Evolutionary conservation across 2,797 vertebrate genomes (phyloP).

Genomic region (Pachyuromys duprasi): DNA sequence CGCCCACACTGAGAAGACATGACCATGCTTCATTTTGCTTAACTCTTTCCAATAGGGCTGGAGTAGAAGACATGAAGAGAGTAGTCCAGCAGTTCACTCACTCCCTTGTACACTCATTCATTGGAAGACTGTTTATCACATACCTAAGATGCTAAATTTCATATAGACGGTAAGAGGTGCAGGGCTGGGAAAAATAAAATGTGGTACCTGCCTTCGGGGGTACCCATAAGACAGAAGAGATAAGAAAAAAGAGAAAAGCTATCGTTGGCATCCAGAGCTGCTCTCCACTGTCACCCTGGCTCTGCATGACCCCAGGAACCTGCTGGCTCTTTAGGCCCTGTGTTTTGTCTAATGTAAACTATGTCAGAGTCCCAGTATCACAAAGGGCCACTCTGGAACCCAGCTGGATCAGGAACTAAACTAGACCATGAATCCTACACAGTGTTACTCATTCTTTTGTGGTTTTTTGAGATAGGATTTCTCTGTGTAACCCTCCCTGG

Average conservation of each 20-base stretch:
- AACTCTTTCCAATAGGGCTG: not conserved
- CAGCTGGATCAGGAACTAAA: not conserved
- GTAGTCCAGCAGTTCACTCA: too few relatives aligned
- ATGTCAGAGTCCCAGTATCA: not conserved
- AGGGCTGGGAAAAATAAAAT: not conserved
- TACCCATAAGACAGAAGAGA: not conserved
- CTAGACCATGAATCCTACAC: not conserved
- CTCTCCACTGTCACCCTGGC: not conserved
- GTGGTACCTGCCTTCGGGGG: not conserved
- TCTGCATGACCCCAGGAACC: not conserved
- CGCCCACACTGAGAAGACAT: not conserved
- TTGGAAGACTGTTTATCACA: constrained; percentile 11
- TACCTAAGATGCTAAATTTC: not conserved
- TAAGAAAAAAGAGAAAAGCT: not conserved
- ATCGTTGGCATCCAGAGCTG: not conserved
- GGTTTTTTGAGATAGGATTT: not conserved
- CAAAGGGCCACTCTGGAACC: not conserved
- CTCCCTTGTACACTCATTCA: not conserved
- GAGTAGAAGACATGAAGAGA: not conserved
- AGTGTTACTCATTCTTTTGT: not conserved
- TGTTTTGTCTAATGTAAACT: not conserved
- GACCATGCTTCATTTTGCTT: not conserved
- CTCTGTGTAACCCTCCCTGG: not conserved
- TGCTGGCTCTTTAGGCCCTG: not conserved
- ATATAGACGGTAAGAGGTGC: not conserved